Evolutionary conservation across 2,888 invertebrate species (phyloP).

Genomic region (Dynastes tityus): DNA sequence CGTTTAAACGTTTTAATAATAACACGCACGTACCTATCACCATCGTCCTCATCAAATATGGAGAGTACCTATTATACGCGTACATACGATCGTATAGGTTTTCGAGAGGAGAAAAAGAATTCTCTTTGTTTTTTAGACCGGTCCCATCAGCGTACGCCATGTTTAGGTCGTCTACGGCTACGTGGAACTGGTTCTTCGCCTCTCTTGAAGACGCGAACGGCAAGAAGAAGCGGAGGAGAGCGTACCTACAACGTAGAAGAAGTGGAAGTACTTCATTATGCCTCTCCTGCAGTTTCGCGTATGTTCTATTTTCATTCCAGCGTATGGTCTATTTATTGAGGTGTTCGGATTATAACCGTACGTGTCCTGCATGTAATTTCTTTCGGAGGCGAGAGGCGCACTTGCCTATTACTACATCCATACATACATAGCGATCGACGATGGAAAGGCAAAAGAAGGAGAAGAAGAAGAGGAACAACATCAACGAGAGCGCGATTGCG

Average conservation of each 20-base stretch:
- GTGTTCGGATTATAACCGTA: constrained; percentile 59
- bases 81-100: background rate
- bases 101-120: constrained; percentile 51
- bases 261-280: constrained; percentile 57
- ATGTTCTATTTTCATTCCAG: constrained; percentile 61
- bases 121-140: constrained; percentile 64
- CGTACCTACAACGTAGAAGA: constrained; percentile 24
- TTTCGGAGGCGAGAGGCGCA: constrained; percentile 1
- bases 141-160: constrained; percentile 64
- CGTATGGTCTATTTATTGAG: constrained; percentile 63
- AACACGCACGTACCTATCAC: constrained; percentile 10
- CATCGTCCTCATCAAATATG: constrained; percentile 13
- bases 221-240: too few relatives aligned
- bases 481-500: background rate
- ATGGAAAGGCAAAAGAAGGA: background rate
- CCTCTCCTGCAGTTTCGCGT: constrained; percentile 51
- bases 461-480: constrained; percentile 11
- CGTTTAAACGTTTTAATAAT: constrained; percentile 21
- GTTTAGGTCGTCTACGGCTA: constrained; percentile 56
- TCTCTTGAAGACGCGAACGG: background rate
- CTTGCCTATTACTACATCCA: too few relatives aligned
- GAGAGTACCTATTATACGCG: constrained; percentile 5
- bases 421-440: background rate
- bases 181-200: constrained; percentile 64
- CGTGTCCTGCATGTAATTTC: constrained; percentile 19